Conservation (phyloP, 1,140 invertebrate species). For the Centruroides sculpturatus region DNA sequence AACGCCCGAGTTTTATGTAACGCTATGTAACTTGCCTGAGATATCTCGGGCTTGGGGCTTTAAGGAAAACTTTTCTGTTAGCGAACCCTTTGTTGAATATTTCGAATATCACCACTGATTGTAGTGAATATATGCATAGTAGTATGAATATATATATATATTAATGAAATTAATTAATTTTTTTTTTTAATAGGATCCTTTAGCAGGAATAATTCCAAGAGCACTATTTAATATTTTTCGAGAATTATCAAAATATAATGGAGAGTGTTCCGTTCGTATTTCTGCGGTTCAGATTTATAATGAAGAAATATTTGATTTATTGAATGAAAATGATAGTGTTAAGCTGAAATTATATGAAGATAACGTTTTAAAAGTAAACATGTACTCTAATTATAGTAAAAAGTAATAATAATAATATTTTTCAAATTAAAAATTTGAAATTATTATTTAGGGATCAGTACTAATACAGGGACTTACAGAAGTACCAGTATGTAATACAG, state of each 20-base stretch:
- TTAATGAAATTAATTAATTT: background rate
- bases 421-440: background rate
- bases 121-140: background rate
- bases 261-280: constrained; percentile 76
- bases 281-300: constrained; percentile 94
- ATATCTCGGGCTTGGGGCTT: too few relatives aligned
- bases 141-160: background rate
- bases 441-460: constrained; percentile 50
- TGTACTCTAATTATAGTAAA: too few relatives aligned
- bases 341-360: constrained; percentile 50
- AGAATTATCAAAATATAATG: constrained; percentile 47
- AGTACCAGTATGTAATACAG: constrained; percentile 71
- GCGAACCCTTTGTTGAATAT: too few relatives aligned
- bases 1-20: too few relatives aligned
- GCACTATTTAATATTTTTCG: constrained; percentile 68
- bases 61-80: too few relatives aligned
- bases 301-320: constrained; percentile 86
- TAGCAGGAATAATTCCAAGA: constrained; percentile 67
- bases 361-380: constrained; percentile 25
- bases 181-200: constrained; percentile 35
- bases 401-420: background rate
- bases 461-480: constrained; percentile 87
- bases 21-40: too few relatives aligned
- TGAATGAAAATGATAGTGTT: constrained; percentile 60
- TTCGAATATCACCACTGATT: too few relatives aligned